These are phyloP conservation scores for Diadophis punctatus DNA, from an alignment of 2,113 vertebrate species.

Conservation along the genomic window DNA sequence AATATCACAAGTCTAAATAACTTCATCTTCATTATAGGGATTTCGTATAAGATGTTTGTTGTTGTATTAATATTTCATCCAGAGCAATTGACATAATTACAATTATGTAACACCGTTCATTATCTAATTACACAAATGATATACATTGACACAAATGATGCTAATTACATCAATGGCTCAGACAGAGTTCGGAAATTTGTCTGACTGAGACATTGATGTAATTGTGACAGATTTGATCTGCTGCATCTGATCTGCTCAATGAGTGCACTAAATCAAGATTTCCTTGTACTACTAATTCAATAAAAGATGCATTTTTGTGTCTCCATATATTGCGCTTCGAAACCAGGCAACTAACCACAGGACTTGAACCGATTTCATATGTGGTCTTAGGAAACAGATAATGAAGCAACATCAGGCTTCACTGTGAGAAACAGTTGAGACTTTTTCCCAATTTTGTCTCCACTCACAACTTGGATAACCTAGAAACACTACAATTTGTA, in stretches of 20 bases:
- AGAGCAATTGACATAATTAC: background rate
- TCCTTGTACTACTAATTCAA: background rate
- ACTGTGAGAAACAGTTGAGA: background rate
- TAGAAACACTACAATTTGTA: background rate
- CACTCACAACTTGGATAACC: background rate
- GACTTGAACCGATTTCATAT: background rate
- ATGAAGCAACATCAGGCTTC: background rate
- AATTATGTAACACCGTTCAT: background rate
- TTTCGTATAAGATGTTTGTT: background rate
- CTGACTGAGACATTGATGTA: background rate
- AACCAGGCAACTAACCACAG: background rate
- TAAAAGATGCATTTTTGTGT: background rate
- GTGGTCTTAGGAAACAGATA: background rate
- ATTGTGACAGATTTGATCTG: background rate
- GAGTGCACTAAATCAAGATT: background rate
- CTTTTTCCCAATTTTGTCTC: background rate
- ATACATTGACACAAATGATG: background rate
- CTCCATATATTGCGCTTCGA: background rate
- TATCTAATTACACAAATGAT: background rate
- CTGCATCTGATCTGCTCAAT: background rate
- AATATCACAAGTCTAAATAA: background rate
- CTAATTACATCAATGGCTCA: background rate
- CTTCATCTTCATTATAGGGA: background rate
- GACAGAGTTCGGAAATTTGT: background rate
- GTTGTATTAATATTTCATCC: background rate